Evolutionary conservation across 2,888 invertebrate species (phyloP), one percentile per base, ranked within the genome.

Genomic region (Yponomeuta sedellus): DNA sequence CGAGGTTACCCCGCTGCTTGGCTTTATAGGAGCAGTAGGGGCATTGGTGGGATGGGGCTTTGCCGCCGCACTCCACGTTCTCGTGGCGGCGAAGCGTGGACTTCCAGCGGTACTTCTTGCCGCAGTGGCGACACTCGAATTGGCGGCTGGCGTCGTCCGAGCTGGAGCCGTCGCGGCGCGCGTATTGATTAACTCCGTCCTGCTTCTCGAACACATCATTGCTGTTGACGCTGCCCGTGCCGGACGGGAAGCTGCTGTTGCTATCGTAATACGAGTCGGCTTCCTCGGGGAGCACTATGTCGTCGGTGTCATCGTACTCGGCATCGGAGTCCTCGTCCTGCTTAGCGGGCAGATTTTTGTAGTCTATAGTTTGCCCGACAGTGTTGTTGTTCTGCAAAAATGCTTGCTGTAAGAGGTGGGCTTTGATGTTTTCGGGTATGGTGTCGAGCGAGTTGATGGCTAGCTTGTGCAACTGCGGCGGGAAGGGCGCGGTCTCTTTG

Each of bases 41-140:
- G 76, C 96, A 96, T 70, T 95, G 95, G 86, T 96, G 96, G 70
- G 95, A 93, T 0, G 96, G 96, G 70, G 96, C 94, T 81, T 96
- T 96, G 70, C 96, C 96, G 61, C 96, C 95, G 85, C 96, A 96
- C 85, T 96, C 96, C 69, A 96, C 96, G 89, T 94, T 95, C 85
- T 96, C 96, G 87, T 96, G 96, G 5, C 96, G 93, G 12, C 95
- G 92, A 91, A 96, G 92, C 68, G 96, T 96, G 64, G 96, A 96
- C 87, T 95, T 96, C 96, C 96, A 96, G 75, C 96, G 94, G 84
- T 97, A 97, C 71, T 94, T 93, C 83, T 96, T 96, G 70, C 96
- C 96, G 86, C 97, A 97, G 80, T 96, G 96, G 65, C 95, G 92
- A 78, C 96, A 96, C 64, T 95, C 93, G 84, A 96, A 96, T 77